A percentile compares a stretch with the other conserved stretches of the same genome.
Evolutionary conservation across 2,888 invertebrate species (phyloP).

Genomic region (Acronicta psi): DNA sequence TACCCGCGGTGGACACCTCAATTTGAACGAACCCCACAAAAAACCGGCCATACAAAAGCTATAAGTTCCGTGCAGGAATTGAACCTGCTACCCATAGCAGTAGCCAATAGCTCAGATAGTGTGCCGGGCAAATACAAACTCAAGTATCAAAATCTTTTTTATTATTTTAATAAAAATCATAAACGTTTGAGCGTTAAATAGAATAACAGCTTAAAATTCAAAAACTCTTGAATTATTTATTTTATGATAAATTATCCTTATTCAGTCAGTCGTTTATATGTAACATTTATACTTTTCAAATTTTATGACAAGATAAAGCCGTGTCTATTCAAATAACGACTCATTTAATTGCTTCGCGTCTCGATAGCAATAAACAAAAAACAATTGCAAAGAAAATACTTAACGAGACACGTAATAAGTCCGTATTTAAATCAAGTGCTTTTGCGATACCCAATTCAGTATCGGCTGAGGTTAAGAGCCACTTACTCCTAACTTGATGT

Average conservation of each 20-base stretch:
- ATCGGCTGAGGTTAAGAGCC: conserved; percentile 62
- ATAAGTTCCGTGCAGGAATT: too few relatives aligned
- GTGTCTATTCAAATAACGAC: conserved; percentile 18
- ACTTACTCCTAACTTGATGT: conserved; percentile 71
- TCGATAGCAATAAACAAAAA: conserved; percentile 10
- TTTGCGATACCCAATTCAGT: conserved; percentile 43
- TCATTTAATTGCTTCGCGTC: conserved; percentile 21
- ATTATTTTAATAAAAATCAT: neutral
- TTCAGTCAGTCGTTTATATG: neutral
- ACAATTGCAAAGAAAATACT: conserved; percentile 25
- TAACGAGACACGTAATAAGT: conserved; percentile 57
- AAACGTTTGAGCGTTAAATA: neutral
- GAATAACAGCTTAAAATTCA: conserved; percentile 7
- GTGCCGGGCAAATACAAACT: too few relatives aligned
- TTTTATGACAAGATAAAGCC: conserved; percentile 1
- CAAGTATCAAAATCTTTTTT: too few relatives aligned
- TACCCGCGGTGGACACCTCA: too few relatives aligned
- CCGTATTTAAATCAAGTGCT: conserved; percentile 66
- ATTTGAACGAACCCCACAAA: too few relatives aligned
- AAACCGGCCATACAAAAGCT: too few relatives aligned
- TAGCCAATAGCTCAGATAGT: too few relatives aligned
- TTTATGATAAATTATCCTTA: conserved; percentile 17
- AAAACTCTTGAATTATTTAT: conserved; percentile 24
- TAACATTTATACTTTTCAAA: neutral
- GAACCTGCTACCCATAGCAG: too few relatives aligned